These are phyloP conservation scores for Acronicta alni DNA, from an alignment of 2,888 invertebrate species.

Conservation along the genomic window DNA sequence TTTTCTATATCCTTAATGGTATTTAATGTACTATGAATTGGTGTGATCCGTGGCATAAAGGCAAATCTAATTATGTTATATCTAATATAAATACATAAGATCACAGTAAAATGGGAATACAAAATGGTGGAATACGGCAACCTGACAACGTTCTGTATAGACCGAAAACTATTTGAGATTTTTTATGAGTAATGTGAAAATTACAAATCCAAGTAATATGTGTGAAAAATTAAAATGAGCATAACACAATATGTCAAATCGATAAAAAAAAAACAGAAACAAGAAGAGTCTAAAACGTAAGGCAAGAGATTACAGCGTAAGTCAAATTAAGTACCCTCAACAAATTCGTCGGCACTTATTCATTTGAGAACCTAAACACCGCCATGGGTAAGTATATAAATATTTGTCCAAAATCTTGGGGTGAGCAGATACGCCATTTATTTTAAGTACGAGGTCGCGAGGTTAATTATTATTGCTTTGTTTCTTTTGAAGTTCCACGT, in stretches of 20 bases:
- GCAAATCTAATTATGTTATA: conserved; percentile 48
- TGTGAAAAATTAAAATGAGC: background rate
- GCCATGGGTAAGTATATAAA: conserved; percentile 19
- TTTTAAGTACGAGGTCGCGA: conserved; percentile 35
- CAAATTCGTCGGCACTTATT: conserved; percentile 21
- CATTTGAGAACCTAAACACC: conserved; percentile 20
- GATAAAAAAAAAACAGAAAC: conserved; percentile 21
- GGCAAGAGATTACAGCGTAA: conserved; percentile 35
- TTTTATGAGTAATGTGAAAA: conserved; percentile 7
- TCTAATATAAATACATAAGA: conserved; percentile 53
- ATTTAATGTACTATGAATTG: conserved; percentile 49
- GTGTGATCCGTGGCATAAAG: conserved; percentile 55
- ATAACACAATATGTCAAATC: background rate
- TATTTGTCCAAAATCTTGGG: conserved; percentile 20
- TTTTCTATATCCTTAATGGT: conserved; percentile 41
- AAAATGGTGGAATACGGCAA: conserved; percentile 33
- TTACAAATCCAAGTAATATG: conserved; percentile 11
- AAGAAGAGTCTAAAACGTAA: conserved; percentile 14
- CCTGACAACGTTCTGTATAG: conserved; percentile 35
- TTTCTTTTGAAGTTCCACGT: conserved; percentile 36
- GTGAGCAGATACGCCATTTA: conserved; percentile 26
- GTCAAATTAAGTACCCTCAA: conserved; percentile 12
- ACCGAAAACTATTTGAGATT: conserved; percentile 14
- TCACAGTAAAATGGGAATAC: conserved; percentile 59
- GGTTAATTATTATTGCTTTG: conserved; percentile 33